Percentiles rank a stretch among this genome's conserved stretches.
These are phyloP conservation scores for Scleropages formosus DNA, from an alignment of 2,797 vertebrate species.

Conservation along the genomic window DNA sequence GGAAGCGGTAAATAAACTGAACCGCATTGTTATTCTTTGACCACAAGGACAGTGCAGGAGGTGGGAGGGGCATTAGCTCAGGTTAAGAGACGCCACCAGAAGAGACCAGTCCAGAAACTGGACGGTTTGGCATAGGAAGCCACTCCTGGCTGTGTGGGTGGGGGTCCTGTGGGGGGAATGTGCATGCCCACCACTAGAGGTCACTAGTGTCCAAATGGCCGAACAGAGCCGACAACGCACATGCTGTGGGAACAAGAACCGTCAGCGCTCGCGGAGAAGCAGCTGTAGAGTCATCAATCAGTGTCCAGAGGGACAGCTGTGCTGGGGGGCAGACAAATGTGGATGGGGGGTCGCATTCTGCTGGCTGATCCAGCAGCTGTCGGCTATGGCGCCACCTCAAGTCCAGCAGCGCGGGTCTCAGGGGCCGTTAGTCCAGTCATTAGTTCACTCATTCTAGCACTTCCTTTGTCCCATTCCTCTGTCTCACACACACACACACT, in stretches of 20 bases:
- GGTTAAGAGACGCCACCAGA: too few relatives aligned
- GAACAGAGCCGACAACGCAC: neutral
- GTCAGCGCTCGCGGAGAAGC: slow-evolving; percentile 24
- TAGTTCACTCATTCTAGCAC: neutral
- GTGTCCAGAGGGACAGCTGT: slow-evolving; percentile 23
- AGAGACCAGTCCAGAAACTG: too few relatives aligned
- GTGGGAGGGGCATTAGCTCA: too few relatives aligned
- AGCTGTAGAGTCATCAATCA: slow-evolving; percentile 27
- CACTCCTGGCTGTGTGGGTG: too few relatives aligned
- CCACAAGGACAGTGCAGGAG: too few relatives aligned
- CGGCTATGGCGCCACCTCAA: neutral
- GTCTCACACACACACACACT: neutral
- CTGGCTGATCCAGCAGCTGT: too few relatives aligned
- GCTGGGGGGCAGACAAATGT: too few relatives aligned
- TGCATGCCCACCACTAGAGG: slow-evolving; percentile 29
- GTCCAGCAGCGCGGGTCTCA: neutral
- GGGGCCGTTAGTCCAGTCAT: neutral
- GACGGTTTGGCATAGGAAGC: too few relatives aligned
- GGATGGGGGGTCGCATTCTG: neutral
- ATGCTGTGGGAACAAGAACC: neutral
- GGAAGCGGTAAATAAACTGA: too few relatives aligned
- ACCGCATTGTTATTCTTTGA: too few relatives aligned
- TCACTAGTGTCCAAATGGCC: neutral
- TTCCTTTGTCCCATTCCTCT: slow-evolving; percentile 1
- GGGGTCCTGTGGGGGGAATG: too few relatives aligned